These are phyloP conservation scores for Nothoprocta pentlandii DNA, from an alignment of 2,113 vertebrate species.

Conservation along the genomic window DNA sequence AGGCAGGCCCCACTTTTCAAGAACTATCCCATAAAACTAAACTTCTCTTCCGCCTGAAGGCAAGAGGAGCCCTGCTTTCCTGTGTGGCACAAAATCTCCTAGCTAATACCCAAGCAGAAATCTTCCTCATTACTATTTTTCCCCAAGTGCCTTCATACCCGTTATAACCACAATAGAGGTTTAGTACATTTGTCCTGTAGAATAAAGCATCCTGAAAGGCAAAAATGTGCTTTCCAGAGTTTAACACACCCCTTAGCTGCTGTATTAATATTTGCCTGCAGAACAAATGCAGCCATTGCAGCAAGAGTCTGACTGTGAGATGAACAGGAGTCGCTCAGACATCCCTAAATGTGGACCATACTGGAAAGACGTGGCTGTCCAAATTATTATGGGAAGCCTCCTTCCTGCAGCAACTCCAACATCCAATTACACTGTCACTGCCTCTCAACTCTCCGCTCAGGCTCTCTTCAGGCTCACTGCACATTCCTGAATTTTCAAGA, in stretches of 20 bases:
- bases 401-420: neutral
- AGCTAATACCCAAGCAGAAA: neutral
- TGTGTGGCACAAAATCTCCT: neutral
- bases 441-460: neutral
- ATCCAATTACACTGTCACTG: neutral
- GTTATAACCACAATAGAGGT: neutral
- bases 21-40: neutral
- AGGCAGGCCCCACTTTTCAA: neutral
- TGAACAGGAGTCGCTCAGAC: neutral
- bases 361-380: accelerated
- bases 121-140: neutral
- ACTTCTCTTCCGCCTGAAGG: neutral
- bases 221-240: neutral
- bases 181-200: neutral
- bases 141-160: neutral
- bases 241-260: neutral
- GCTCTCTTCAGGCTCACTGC: neutral
- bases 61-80: neutral
- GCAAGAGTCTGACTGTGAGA: accelerated
- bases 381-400: neutral
- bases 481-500: neutral
- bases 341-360: neutral
- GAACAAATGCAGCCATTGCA: accelerated
- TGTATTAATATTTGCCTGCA: neutral
- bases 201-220: neutral